Base-by-base conservation (phyloP, 2,888 invertebrate genomes). In the Pelosia muscerda region DNA sequence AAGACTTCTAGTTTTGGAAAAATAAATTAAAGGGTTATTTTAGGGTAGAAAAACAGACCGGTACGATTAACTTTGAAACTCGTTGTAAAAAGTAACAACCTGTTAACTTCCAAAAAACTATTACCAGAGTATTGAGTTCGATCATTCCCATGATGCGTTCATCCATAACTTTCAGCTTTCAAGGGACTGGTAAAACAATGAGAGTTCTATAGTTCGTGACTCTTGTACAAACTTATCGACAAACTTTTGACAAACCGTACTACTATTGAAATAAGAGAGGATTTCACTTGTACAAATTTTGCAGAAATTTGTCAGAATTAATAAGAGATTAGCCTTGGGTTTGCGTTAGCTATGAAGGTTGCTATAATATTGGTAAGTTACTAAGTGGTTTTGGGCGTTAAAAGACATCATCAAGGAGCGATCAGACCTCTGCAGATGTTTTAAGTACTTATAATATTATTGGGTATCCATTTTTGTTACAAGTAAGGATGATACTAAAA, bases 151-250 rank as follows among this genome's bases (percentile, higher is more conserved):
- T 74, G 78, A 71, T 80, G 74, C 75, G 65, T 81, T 74, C 69
- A 65, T 68, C 75, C 72, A 81, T 76, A 81, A 83, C 74, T 79
- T 82, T 22, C 63, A 71, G 74, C 74, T 72, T 75, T 60, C 77
- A 73, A 77, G 83, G 81, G 81, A 82, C 81, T 81, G 76, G 60
- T 81, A 79, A 79, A 76, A 81, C 83, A 83, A 83, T 83, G 79
- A 82, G 74, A 81, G 71, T 82, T 81, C 69, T 66, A 73, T 76
- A 82, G 81, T 81, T 83, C 73, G 76, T 75, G 72, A 73, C 81
- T 75, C 69, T 75, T 71, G 28, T n/a, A 54, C 81, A 65, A 73
- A 78, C 34, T 75, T 81, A 65, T 49, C 0, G 2, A 19, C 53
- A 28, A 68, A 58, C 15, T 38, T 26, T 13, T 31, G 6, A 5